Evolutionary conservation across 2,113 vertebrate genomes (phyloP), one percentile per base, ranked within the genome.

Genomic region (Pitta sordida): DNA sequence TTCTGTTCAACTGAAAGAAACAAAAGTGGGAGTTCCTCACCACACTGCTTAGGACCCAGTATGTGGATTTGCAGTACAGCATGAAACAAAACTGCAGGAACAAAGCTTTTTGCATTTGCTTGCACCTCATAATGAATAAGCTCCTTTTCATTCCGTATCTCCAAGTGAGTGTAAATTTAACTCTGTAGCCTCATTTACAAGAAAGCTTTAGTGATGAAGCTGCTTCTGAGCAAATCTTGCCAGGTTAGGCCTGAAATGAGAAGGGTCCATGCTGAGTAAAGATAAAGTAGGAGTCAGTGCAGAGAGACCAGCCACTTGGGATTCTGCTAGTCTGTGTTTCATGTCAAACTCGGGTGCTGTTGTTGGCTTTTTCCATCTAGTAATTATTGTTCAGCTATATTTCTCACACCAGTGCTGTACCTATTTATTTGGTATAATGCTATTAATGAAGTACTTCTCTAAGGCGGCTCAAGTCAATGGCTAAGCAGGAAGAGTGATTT

Each of bases 401-500:
- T 92, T 88, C 60, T 94, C 87, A 76, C 48, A 68, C 70, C 68
- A 55, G 44, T 48, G 63, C 64, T 79, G 65, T 64, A 92, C 56
- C 34, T 93, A 65, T 52, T 88, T 67, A 43, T 92, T 88, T 83
- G 83, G 70, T 74, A 52, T 59, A 78, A 86, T 63, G 37, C 64
- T 84, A 96, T 90, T 77, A 90, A 93, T 20, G 20, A 82, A 91
- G 64, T 4, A 13, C 48, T 56, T 88, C 64, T 60, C 75, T 70
- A 91, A 94, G 79, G 73, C 43, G 26, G 87, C 67, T 94, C 73
- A 86, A 46, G 49, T 39, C 76, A 65, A 83, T 56, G 52, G 68
- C 67, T 83, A 83, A 95, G 56, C 83, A 96, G 84, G 75, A 96
- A 92, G 60, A 70, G 52, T 93, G 79, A 91, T 64, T 91, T 56